Evolutionary conservation across 1,140 invertebrate genomes (phyloP).

Genomic region (Drosophila pruinosa): DNA sequence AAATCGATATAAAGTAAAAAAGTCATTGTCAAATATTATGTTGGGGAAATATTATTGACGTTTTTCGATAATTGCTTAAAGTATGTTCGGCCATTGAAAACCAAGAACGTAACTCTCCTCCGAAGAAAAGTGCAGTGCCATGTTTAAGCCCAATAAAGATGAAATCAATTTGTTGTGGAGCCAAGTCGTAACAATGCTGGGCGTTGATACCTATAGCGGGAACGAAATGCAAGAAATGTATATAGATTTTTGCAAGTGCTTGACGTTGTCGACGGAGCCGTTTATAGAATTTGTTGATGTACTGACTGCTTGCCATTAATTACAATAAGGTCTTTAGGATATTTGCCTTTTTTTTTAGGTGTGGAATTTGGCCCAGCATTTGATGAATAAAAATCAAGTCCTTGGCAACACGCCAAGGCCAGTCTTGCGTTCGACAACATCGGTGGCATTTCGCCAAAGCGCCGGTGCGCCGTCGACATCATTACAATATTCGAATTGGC

Average conservation of each 20-base stretch:
- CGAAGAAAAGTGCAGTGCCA: too few relatives aligned
- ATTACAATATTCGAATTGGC: not conserved
- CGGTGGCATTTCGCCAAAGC: not conserved
- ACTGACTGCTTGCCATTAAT: too few relatives aligned
- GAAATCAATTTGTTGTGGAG: not conserved
- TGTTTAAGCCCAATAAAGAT: not conserved
- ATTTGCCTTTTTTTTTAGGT: too few relatives aligned
- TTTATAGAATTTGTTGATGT: not conserved
- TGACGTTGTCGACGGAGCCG: not conserved
- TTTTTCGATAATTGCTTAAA: too few relatives aligned
- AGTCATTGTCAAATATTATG: too few relatives aligned
- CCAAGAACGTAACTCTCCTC: too few relatives aligned
- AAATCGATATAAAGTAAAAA: constrained; percentile 24
- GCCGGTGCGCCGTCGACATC: too few relatives aligned
- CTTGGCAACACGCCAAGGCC: not conserved
- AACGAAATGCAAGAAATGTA: constrained; percentile 9
- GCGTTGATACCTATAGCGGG: not conserved
- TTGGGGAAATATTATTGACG: too few relatives aligned
- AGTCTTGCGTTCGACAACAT: not conserved
- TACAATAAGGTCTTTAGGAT: too few relatives aligned
- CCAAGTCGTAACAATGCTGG: not conserved
- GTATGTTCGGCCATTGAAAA: too few relatives aligned
- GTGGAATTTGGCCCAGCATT: not conserved
- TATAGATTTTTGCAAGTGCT: not conserved
- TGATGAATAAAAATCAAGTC: not conserved